A percentile compares a stretch with the other conserved stretches of the same genome.
Conservation (phyloP, 53 echinoderm and acorn worm species). For the Actinopyga echinites region DNA sequence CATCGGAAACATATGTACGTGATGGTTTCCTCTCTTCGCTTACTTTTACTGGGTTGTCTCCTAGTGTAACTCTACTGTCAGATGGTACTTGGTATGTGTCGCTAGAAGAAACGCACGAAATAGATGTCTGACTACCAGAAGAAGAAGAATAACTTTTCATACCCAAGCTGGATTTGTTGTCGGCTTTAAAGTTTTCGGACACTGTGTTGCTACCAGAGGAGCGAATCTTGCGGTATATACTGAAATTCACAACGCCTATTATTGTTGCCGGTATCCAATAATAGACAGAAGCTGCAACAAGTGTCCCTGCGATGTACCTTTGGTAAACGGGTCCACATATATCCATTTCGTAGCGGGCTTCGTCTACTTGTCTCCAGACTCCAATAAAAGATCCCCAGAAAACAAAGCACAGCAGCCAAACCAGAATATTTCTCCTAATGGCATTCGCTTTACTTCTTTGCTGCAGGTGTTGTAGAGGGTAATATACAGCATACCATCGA, state of each 20-base stretch:
- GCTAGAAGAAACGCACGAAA: too few relatives aligned
- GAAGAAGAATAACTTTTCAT: too few relatives aligned
- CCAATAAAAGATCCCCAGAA: conserved; percentile 19
- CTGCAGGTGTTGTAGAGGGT: background rate
- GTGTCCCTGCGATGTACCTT: background rate
- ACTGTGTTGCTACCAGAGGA: background rate
- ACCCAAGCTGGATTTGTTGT: background rate
- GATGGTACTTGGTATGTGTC: too few relatives aligned
- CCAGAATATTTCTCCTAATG: background rate
- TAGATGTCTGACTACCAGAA: too few relatives aligned
- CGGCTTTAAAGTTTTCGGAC: background rate
- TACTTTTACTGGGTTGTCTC: too few relatives aligned
- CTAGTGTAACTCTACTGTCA: too few relatives aligned
- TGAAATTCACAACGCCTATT: background rate
- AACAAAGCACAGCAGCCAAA: background rate
- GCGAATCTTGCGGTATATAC: background rate
- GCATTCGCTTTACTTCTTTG: background rate
- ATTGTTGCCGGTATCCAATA: background rate
- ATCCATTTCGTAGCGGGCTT: background rate
- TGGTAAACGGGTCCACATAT: background rate
- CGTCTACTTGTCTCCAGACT: background rate
- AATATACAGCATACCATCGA: background rate
- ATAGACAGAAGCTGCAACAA: background rate
- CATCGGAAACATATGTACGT: background rate
- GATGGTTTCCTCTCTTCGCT: background rate